A percentile compares a stretch with the other conserved stretches of the same genome.
Conservation (phyloP, 1,140 invertebrate species). For the Tetramorium parvispinum region DNA sequence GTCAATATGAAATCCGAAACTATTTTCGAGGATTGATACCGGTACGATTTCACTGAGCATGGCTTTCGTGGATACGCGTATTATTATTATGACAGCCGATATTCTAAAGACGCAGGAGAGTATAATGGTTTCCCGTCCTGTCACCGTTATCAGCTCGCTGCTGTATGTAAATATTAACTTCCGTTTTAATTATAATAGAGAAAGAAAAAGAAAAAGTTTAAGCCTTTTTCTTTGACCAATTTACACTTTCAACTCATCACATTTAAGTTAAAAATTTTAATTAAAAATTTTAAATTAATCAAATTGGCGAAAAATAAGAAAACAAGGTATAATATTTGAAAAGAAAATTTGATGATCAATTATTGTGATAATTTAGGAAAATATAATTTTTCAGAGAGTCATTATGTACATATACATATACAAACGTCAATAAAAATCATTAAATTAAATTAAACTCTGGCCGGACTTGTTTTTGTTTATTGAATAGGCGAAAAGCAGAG, state of each 20-base stretch:
- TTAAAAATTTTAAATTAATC: neutral
- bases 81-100: slow-evolving; percentile 50
- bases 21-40: slow-evolving; percentile 55
- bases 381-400: neutral
- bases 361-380: neutral
- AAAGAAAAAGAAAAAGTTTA: neutral
- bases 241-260: neutral
- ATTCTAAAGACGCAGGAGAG: slow-evolving; percentile 10
- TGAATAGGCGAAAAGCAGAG: slow-evolving; percentile 25
- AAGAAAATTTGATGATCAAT: neutral
- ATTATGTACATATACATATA: no score
- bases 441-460: neutral
- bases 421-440: neutral
- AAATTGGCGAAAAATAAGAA: neutral
- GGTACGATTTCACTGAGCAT: slow-evolving; percentile 46
- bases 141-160: slow-evolving; percentile 15
- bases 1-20: slow-evolving; percentile 53
- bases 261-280: no score
- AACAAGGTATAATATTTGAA: neutral
- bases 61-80: slow-evolving; percentile 27
- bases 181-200: neutral
- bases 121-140: slow-evolving; percentile 23
- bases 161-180: neutral
- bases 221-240: neutral
- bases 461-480: slow-evolving; percentile 8